Base-by-base conservation (phyloP, 2,888 invertebrate species). In the Tipula helvola region DNA sequence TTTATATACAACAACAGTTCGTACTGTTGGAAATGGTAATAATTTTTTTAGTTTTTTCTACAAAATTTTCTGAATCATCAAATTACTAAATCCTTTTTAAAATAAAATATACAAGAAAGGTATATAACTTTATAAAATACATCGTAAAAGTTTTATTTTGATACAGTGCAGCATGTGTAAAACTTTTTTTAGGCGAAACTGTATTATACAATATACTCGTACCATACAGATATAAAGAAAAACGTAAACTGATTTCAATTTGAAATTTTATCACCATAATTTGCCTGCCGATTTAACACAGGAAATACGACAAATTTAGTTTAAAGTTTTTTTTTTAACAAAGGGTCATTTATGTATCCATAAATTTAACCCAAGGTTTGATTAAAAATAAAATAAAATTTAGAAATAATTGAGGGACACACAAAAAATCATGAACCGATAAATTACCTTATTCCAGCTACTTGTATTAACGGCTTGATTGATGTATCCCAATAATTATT, bases 371-470 rank as follows among this genome's bases (percentile, higher is more conserved):
- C 16, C 5, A 57, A 57, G 4, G 16, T 57, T 57, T 57, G 52
- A 16, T 57, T 18, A 57, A 18, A 57, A 57, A 57, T 7, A 2
- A 57, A 5, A 44, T 39, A 1, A 39, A 44, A 44, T 10, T 44
- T 44, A 44, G 44, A 44, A 44, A 10, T 44, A 44, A 44, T 44
- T 44, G 44, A 44, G 44, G 44, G 44, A 44, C 44, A 7, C 44
- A 44, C 41, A 44, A 44, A 44, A 44, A 52, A 10, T 71, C 28
- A 28, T 28, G 71, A 28, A 71, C 71, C 71, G 71, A 71, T 71
- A 39, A 84, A 39, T 84, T 85, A 85, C 85, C 85, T 85, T 85
- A 85, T 85, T 12, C 39, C 85, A 42, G 85, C 85, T 18, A 85
- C 42, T 44, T 85, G 85, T 10, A 85, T 85, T 42, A 85, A 44